A percentile compares a stretch with the other conserved stretches of the same genome.
phyloP scores from a whole-genome alignment of 2,797 vertebrate genomes.

The Saxicola maurus region DNA sequence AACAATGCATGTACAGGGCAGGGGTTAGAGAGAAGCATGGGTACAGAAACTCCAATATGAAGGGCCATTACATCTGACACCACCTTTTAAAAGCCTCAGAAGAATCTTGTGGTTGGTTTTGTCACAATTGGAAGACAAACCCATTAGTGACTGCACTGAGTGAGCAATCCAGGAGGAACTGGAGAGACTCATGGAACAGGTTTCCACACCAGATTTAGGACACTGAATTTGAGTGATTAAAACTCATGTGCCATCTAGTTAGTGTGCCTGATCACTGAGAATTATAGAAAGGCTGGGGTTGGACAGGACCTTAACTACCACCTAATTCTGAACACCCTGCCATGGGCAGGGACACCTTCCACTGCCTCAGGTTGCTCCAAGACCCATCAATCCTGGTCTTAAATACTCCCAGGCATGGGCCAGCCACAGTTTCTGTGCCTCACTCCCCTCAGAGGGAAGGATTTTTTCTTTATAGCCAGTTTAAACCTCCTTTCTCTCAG shows the following conservation, averaged over 20 bases:
- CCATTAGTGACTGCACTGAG: rapidly evolving
- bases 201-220: neutral
- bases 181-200: neutral
- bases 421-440: neutral
- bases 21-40: neutral
- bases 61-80: neutral
- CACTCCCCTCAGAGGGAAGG: neutral
- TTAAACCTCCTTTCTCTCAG: neutral
- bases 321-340: neutral
- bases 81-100: neutral
- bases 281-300: too few species aligned
- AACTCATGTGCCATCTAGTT: neutral
- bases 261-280: neutral
- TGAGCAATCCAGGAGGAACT: neutral
- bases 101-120: neutral
- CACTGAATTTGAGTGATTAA: neutral
- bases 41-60: neutral
- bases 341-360: neutral
- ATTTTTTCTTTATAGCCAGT: neutral
- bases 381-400: neutral
- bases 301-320: neutral
- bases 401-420: neutral
- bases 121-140: neutral
- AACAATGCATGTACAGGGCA: neutral
- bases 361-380: neutral